phyloP scores from a whole-genome alignment of 2,113 vertebrate species.

The Acanthisitta chloris region DNA sequence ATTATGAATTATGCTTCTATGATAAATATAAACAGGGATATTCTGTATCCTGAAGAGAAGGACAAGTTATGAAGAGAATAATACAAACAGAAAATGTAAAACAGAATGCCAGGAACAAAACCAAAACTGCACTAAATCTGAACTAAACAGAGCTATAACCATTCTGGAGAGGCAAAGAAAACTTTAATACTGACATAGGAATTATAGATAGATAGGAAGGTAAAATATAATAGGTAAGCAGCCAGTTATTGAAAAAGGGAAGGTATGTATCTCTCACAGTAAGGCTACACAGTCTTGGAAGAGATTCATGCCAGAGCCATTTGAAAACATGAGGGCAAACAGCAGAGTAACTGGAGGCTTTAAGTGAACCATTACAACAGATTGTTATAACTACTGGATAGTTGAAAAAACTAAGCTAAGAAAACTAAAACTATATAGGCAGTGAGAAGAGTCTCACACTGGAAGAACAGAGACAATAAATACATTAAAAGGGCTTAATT shows the following conservation, averaged over 20 bases:
- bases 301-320: not conserved
- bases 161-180: not conserved
- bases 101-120: not conserved
- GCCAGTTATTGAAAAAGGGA: not conserved
- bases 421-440: not conserved
- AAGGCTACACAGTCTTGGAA: not conserved
- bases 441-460: not conserved
- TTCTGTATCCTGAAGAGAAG: not conserved
- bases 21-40: not conserved
- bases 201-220: not conserved
- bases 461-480: not conserved
- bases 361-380: not conserved
- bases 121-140: not conserved
- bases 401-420: not conserved
- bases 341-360: not conserved
- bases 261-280: not conserved
- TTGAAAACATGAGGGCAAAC: not conserved
- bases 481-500: not conserved
- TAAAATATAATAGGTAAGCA: not conserved
- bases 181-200: not conserved
- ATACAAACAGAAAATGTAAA: not conserved
- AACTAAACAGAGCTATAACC: not conserved
- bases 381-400: not conserved
- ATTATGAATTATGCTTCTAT: not conserved
- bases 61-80: not conserved